A percentile compares a stretch with the other conserved stretches of the same genome.
Evolutionary conservation across 2,888 invertebrate species (phyloP).

Genomic region (Hypercompe scribonia): DNA sequence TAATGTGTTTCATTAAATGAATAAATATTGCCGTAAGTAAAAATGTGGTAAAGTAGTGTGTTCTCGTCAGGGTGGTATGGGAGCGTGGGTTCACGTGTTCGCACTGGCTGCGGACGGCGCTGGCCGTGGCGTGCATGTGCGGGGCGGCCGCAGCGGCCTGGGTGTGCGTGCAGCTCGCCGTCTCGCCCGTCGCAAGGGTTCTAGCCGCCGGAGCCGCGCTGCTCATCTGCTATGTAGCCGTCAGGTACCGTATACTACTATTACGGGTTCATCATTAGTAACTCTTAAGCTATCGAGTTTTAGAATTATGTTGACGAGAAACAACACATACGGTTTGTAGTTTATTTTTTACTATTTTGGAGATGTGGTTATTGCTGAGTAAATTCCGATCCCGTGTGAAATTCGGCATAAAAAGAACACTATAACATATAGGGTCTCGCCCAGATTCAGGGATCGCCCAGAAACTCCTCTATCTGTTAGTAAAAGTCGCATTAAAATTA

Average conservation of each 20-base stretch:
- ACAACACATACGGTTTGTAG: no score
- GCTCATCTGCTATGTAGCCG: conserved; percentile 93
- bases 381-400: no score
- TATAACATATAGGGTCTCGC: no score
- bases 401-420: no score
- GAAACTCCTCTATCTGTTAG: no score
- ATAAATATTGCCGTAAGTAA: background rate
- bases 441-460: no score
- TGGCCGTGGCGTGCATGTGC: conserved; percentile 92
- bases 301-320: no score
- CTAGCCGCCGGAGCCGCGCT: conserved; percentile 93
- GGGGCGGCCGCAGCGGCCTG: conserved; percentile 92
- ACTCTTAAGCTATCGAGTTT: no score
- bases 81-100: conserved; percentile 93
- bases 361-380: no score
- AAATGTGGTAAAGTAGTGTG: background rate
- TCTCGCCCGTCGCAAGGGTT: conserved; percentile 92
- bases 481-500: no score
- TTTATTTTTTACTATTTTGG: no score
- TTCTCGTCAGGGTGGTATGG: conserved; percentile 89
- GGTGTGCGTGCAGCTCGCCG: conserved; percentile 92
- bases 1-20: background rate
- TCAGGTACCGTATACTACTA: conserved; percentile 83
- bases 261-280: no score
- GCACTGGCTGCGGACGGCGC: conserved; percentile 94